Evolutionary conservation across 2,888 invertebrate species (phyloP).

Genomic region (Caradrina clavipalpis): DNA sequence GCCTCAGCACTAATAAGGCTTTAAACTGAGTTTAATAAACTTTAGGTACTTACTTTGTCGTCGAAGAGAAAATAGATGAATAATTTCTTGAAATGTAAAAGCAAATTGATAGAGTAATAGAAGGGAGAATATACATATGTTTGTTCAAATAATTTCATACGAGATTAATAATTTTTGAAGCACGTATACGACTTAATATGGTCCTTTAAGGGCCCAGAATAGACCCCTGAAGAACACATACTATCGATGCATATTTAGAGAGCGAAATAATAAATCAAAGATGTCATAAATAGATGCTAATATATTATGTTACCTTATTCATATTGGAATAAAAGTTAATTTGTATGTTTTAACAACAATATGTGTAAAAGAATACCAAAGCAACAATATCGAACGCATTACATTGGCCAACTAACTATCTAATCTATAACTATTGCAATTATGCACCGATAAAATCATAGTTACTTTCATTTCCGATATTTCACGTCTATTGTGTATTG

Average conservation of each 20-base stretch:
- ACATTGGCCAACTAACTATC: slow-evolving; percentile 10
- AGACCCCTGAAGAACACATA: slow-evolving; percentile 11
- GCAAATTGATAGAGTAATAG: background rate
- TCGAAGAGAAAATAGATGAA: slow-evolving; percentile 5
- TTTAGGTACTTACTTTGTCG: background rate
- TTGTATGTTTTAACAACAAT: background rate
- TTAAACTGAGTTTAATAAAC: slow-evolving; percentile 26
- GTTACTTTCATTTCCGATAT: slow-evolving; percentile 52
- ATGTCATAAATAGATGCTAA: background rate
- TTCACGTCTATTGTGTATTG: slow-evolving; percentile 45
- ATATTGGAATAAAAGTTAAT: background rate
- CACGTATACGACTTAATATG: too few relatives aligned
- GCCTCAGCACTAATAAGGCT: slow-evolving; percentile 28
- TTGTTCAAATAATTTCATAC: background rate
- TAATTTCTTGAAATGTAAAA: background rate
- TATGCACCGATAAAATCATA: slow-evolving; percentile 39
- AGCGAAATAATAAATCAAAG: background rate
- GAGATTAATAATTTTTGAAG: background rate
- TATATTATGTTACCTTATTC: background rate
- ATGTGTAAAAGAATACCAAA: background rate
- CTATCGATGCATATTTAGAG: too few relatives aligned
- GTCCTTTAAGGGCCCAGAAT: background rate
- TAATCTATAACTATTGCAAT: slow-evolving; percentile 35
- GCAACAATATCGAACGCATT: slow-evolving; percentile 20
- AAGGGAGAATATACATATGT: background rate